Evolutionary conservation across 2,113 vertebrate genomes (phyloP), one percentile per base, ranked within the genome.

Genomic region (Zonotrichia leucophrys): DNA sequence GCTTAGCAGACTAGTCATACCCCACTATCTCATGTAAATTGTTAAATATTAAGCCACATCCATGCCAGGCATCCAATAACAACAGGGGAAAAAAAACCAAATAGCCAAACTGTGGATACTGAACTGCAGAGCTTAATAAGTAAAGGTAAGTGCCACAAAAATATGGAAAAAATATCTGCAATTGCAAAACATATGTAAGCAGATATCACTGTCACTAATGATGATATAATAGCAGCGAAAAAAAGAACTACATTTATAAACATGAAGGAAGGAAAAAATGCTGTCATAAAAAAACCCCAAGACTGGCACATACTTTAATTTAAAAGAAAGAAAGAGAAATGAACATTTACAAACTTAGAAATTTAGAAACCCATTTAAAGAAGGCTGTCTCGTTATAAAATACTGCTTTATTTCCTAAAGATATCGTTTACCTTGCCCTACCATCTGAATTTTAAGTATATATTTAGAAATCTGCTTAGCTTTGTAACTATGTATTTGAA

Each of bases 21-120:
- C 11, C 37, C 20, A 24, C 46, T 72, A 46, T 79, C 80, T 76
- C 80, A 89, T 37, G 69, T 66, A 84, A 95, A 75, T 20, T 82
- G 91, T 96, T 94, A 92, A 95, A 92, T 44, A 95, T 94, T 97
- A 97, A 97, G 84, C 73, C 66, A 68, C 31, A 69, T 20, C 14
- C 17, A 63, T 84, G 66, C 31, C 37, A 92, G 30, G 15, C 20
- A 68, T 47, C 47, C 52, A 77, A 56, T 15, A 80, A 24, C 20
- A 74, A 78, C 17, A n/a, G 7, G 24, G 12, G 1, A 31, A 30
- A 44, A 35, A 63, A 46, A 19, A 0, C 1, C 41, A 41, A 59
- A 27, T 12, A 69, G 16, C 17, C 58, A 78, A 72, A 27, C 30
- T 59, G 14, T 47, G 25, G 22, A 77, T n/a, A 74, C 20, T 37